Base-by-base conservation (phyloP, 37 sponge, comb jelly and placozoan species). In the Aphrocallistes beatrix region DNA sequence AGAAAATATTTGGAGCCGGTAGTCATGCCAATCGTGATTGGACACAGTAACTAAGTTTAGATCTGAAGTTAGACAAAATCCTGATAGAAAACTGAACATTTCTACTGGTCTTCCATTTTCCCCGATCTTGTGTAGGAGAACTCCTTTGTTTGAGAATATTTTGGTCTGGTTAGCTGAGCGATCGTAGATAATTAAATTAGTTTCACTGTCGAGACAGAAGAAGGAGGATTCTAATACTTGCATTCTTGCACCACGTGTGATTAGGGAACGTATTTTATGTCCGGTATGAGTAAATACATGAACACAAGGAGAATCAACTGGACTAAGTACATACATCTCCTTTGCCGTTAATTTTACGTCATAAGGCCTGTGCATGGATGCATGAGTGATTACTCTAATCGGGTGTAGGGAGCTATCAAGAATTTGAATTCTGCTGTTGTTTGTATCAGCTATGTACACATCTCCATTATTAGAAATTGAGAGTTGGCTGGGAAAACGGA, bases 1-100 rank as follows among this genome's bases (percentile, higher is more conserved):
- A 60, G 8, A 60, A 60, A 60, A 60, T 60, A 60, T 60, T 60
- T 60, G 75, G 10, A 60, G 75, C n/a, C n/a, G n/a, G n/a, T n/a
- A n/a, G n/a, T 30, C 75, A 6, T n/a, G n/a, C n/a, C n/a, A n/a
- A n/a, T 28, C 1, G n/a, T 28, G 10, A 19, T 30, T 6, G 21
- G 34, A 60, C 34, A 60, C 75, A 60, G n/a, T 28, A 25, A 60
- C 21, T 60, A 60, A 60, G 1, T 32, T 60, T 6, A 32, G 8
- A 60, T 60, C n/a, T 32, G 10, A 3, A 60, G 75, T 60, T 60
- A 60, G 75, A 60, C 10, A 1, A 19, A 60, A 8, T 60, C 25
- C 75, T 25, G 1, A 6, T 16, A 13, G 45, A 13, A 16, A 42
- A 32, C 21, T 60, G n/a, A 60, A 28, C 75, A 32, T 28, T 60